A percentile compares a stretch with the other conserved stretches of the same genome.
Evolutionary conservation across 2,888 invertebrate species (phyloP).

Genomic region (Mellilla xanthometata): DNA sequence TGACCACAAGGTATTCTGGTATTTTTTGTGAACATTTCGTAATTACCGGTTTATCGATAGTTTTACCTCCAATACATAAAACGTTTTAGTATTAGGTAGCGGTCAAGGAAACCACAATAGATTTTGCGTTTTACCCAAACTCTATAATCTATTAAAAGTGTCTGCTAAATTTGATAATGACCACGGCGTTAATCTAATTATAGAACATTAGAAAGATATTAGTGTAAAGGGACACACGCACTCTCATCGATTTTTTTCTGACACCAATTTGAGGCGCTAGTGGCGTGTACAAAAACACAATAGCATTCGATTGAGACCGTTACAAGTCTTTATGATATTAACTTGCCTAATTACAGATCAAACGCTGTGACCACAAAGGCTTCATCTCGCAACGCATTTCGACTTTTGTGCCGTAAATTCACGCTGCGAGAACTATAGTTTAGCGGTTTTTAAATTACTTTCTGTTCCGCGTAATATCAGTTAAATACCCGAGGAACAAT

Average conservation of each 20-base stretch:
- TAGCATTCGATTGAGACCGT: constrained; percentile 68
- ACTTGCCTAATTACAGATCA: constrained; percentile 77
- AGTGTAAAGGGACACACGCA: constrained; percentile 46
- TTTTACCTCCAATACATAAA: too few relatives aligned
- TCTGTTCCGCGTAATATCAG: constrained; percentile 45
- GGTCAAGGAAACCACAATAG: constrained; percentile 11
- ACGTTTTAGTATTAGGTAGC: too few relatives aligned
- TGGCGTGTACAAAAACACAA: constrained; percentile 59
- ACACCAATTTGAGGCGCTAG: constrained; percentile 49
- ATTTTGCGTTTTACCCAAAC: not conserved
- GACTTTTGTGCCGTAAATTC: constrained; percentile 69
- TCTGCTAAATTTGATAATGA: constrained; percentile 23
- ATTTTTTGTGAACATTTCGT: too few relatives aligned
- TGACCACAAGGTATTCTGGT: too few relatives aligned
- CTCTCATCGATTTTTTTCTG: constrained; percentile 48
- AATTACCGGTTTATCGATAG: too few relatives aligned
- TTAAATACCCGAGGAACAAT: constrained; percentile 29
- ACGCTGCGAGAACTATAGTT: constrained; percentile 54
- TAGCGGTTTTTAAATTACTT: constrained; percentile 66
- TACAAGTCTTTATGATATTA: constrained; percentile 70
- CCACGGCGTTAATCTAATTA: constrained; percentile 36
- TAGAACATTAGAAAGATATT: constrained; percentile 42
- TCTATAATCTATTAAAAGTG: constrained; percentile 23
- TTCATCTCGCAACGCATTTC: constrained; percentile 62
- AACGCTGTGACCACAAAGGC: constrained; percentile 73